These are phyloP conservation scores for Amblyteles armatorius DNA, from an alignment of 2,888 invertebrate species.

Conservation along the genomic window DNA sequence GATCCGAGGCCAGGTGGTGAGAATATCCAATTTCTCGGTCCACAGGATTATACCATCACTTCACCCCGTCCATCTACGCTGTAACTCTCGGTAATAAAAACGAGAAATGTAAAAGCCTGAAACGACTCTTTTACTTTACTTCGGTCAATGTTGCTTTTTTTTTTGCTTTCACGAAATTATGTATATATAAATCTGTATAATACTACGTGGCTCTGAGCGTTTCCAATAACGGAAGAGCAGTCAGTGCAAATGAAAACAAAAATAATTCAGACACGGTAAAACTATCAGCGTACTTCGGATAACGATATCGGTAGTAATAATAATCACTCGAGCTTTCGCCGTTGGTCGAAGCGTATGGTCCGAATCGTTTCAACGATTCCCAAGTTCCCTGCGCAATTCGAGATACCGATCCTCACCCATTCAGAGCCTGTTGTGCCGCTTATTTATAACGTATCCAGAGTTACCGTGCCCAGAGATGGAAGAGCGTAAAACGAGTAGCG, in stretches of 20 bases:
- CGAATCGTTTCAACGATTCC: slow-evolving; percentile 55
- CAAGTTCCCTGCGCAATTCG: slow-evolving; percentile 33
- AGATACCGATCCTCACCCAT: slow-evolving; percentile 29
- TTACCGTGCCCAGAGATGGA: too few relatives aligned
- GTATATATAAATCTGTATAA: neutral
- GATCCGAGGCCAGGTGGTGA: neutral
- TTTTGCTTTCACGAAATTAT: too few relatives aligned
- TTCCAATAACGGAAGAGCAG: neutral
- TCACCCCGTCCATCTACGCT: neutral
- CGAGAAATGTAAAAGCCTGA: too few relatives aligned
- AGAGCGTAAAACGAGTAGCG: neutral
- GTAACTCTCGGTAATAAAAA: neutral
- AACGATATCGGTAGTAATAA: slow-evolving; percentile 30
- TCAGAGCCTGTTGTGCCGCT: neutral
- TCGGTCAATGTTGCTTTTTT: too few relatives aligned
- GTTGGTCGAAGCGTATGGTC: slow-evolving; percentile 15
- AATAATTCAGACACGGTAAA: neutral
- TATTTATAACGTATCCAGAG: slow-evolving; percentile 17
- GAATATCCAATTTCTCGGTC: slow-evolving; percentile 6
- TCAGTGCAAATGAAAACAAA: neutral
- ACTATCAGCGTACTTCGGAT: neutral
- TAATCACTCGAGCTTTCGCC: slow-evolving; percentile 33
- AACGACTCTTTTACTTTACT: too few relatives aligned
- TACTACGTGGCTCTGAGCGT: neutral
- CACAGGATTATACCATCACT: neutral